These are phyloP conservation scores for Loripinus fragilis DNA, from an alignment of 2,888 invertebrate species.

Conservation along the genomic window DNA sequence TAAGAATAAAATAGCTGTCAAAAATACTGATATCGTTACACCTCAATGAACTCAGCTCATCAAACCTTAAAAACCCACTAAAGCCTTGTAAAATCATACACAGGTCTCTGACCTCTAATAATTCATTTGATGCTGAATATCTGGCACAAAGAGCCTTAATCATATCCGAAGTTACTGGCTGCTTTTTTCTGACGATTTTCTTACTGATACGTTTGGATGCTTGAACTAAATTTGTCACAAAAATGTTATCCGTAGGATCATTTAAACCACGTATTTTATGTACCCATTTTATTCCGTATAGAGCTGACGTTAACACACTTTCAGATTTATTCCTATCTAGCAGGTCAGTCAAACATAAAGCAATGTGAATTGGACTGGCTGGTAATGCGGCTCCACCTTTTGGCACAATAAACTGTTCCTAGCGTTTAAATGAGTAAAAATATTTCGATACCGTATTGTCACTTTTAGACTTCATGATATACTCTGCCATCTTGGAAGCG, in stretches of 20 bases:
- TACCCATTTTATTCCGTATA: conserved; percentile 43
- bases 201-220: conserved; percentile 33
- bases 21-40: conserved; percentile 40
- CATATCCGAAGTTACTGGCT: conserved; percentile 41
- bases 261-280: conserved; percentile 20
- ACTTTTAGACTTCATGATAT: conserved; percentile 34
- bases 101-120: conserved; percentile 37
- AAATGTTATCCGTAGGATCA: conserved; percentile 47
- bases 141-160: conserved; percentile 34
- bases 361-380: conserved; percentile 41
- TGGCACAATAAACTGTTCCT: conserved; percentile 27
- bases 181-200: conserved; percentile 42
- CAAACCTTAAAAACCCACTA: conserved; percentile 35
- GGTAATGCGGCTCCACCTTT: conserved; percentile 37
- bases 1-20: conserved; percentile 34
- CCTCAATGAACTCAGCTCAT: conserved; percentile 31
- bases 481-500: conserved; percentile 31
- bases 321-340: conserved; percentile 35
- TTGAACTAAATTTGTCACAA: conserved; percentile 47
- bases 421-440: conserved; percentile 34
- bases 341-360: conserved; percentile 41
- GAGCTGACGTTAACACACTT: conserved; percentile 30
- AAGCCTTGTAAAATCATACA: conserved; percentile 36
- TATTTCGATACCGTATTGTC: conserved; percentile 39
- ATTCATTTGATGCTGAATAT: conserved; percentile 18